Conservation (phyloP, 2,888 invertebrate species). For the Drosophila rellima region DNA sequence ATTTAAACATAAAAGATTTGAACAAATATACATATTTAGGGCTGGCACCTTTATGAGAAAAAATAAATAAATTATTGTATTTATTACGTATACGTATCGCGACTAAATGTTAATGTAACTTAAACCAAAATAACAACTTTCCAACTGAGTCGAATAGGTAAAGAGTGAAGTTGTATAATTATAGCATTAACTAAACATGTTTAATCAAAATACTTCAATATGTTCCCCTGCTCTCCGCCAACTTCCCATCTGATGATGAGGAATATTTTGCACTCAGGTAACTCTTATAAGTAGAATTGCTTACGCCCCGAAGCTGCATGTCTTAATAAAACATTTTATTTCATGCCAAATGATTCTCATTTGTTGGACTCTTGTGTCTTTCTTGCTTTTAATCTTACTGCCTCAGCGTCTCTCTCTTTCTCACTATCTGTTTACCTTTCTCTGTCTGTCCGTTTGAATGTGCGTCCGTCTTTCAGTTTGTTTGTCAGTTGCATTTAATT, state of each 20-base stretch:
- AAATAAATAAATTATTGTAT: neutral
- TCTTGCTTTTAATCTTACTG: neutral
- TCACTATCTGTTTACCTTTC: neutral
- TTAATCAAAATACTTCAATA: neutral
- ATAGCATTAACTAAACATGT: neutral
- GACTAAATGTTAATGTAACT: neutral
- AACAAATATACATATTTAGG: no score
- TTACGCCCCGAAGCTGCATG: slow-evolving; percentile 17
- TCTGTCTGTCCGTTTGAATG: neutral
- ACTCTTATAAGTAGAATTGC: slow-evolving; percentile 10
- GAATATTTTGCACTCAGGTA: slow-evolving; percentile 25
- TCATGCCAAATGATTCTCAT: slow-evolving; percentile 72
- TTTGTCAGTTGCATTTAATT: slow-evolving; percentile 71
- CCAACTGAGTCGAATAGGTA: neutral
- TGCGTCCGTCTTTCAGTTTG: slow-evolving; percentile 20
- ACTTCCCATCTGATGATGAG: neutral
- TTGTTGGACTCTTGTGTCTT: slow-evolving; percentile 48
- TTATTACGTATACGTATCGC: slow-evolving; percentile 1
- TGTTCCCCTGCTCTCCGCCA: neutral
- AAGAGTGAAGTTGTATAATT: no score
- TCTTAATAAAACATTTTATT: slow-evolving; percentile 77
- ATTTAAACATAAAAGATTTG: no score
- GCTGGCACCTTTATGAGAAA: no score
- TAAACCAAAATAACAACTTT: neutral
- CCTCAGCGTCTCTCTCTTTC: neutral